A percentile compares a stretch with the other conserved stretches of the same genome.
These are phyloP conservation scores for Hymenopus coronatus DNA, from an alignment of 2,888 invertebrate species.

Conservation along the genomic window DNA sequence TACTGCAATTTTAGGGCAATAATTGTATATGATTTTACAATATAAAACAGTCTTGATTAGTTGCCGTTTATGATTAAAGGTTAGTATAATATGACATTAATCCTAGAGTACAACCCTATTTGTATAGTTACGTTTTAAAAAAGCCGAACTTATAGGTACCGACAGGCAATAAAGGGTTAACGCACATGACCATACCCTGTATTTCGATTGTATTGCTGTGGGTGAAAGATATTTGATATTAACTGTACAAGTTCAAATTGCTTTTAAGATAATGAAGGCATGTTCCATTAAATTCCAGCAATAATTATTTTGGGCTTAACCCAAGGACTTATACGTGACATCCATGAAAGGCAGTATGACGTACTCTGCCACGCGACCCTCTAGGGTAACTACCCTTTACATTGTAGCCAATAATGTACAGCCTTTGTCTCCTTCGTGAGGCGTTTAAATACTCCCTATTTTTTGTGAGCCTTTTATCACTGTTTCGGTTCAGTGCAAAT, in stretches of 20 bases:
- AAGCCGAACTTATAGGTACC: too few relatives aligned
- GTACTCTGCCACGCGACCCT: neutral
- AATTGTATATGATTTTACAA: too few relatives aligned
- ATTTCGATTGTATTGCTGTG: too few relatives aligned
- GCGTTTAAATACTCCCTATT: neutral
- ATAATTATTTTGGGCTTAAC: neutral
- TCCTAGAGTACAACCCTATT: too few relatives aligned
- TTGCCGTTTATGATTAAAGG: too few relatives aligned
- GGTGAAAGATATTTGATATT: too few relatives aligned
- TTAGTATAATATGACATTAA: too few relatives aligned
- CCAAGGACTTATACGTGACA: neutral
- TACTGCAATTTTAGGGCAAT: too few relatives aligned
- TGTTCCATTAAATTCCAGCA: neutral
- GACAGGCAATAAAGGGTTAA: too few relatives aligned
- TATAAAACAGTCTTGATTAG: too few relatives aligned
- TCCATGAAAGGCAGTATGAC: neutral
- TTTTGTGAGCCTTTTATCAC: neutral
- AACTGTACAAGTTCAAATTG: neutral
- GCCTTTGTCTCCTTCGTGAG: neutral
- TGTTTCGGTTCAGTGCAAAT: neutral
- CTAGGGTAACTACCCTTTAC: neutral
- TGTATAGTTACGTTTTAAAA: too few relatives aligned
- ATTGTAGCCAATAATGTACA: neutral
- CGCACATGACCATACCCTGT: too few relatives aligned
- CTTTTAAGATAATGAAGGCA: neutral